phyloP scores from a whole-genome alignment of 2,888 invertebrate genomes.

The Cephus pulcher region DNA sequence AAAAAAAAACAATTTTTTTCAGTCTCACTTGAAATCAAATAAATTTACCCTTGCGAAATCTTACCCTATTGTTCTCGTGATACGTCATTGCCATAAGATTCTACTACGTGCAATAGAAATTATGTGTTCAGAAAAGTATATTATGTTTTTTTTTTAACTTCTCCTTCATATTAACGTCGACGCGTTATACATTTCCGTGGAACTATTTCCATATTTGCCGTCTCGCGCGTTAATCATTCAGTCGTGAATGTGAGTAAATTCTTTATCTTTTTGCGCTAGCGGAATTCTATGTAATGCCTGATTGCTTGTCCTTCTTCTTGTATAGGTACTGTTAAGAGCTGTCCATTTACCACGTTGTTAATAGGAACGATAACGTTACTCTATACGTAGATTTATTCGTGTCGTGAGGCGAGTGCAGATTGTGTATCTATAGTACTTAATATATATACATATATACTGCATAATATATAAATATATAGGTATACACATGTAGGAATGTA shows the following conservation, averaged over 20 bases:
- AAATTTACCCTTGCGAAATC: neutral
- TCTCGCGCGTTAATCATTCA: neutral
- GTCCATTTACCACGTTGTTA: neutral
- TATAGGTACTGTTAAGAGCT: neutral
- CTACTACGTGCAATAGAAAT: neutral
- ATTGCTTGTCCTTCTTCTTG: neutral
- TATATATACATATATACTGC: too few species aligned
- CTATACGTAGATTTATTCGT: neutral
- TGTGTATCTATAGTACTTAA: neutral
- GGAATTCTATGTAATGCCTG: neutral
- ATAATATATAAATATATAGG: neutral
- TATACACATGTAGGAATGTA: neutral
- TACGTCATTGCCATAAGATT: neutral
- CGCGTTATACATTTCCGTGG: neutral
- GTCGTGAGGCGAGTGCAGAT: neutral
- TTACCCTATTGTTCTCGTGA: neutral
- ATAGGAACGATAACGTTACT: neutral
- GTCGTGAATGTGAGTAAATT: neutral
- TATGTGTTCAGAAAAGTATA: neutral
- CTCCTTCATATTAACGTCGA: neutral
- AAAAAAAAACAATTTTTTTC: too few species aligned
- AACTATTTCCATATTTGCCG: neutral
- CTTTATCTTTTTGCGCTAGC: neutral
- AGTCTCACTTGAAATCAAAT: neutral
- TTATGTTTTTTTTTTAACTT: neutral